phyloP scores from a whole-genome alignment of 2,888 invertebrate genomes.

The Nomada hirtipes region DNA sequence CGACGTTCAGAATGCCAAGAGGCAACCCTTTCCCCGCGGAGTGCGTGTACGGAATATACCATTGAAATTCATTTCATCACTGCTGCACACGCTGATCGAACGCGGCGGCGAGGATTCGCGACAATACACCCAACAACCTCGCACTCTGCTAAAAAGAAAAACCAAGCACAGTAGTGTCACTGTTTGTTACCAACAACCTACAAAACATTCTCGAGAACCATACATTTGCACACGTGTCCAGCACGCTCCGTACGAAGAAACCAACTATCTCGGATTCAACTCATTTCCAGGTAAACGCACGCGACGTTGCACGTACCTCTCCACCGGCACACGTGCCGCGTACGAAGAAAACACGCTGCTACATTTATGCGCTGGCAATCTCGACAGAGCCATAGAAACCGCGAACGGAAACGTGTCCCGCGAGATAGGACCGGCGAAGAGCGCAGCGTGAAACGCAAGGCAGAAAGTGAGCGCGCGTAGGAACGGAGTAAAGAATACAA shows the following conservation, averaged over 20 bases:
- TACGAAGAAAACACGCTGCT: conserved; percentile 27
- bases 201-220: too few species aligned
- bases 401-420: conserved; percentile 38
- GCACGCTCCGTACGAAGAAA: too few species aligned
- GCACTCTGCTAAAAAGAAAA: too few species aligned
- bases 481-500: background rate
- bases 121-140: background rate
- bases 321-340: conserved; percentile 34
- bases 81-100: background rate
- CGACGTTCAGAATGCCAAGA: conserved; percentile 25
- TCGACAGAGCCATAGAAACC: conserved; percentile 24
- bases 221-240: too few species aligned
- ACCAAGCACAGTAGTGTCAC: too few species aligned
- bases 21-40: conserved; percentile 1
- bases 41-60: conserved; percentile 38
- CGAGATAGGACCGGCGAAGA: conserved; percentile 5
- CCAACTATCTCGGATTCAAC: background rate
- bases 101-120: background rate
- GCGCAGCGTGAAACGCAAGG: background rate
- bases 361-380: conserved; percentile 8
- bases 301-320: conserved; percentile 37
- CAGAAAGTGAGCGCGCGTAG: background rate
- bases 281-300: conserved; percentile 5
- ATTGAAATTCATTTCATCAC: conserved; percentile 11
- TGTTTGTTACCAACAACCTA: too few species aligned